Conservation (phyloP, 2,113 vertebrate species). For the Notothenia rossii region DNA sequence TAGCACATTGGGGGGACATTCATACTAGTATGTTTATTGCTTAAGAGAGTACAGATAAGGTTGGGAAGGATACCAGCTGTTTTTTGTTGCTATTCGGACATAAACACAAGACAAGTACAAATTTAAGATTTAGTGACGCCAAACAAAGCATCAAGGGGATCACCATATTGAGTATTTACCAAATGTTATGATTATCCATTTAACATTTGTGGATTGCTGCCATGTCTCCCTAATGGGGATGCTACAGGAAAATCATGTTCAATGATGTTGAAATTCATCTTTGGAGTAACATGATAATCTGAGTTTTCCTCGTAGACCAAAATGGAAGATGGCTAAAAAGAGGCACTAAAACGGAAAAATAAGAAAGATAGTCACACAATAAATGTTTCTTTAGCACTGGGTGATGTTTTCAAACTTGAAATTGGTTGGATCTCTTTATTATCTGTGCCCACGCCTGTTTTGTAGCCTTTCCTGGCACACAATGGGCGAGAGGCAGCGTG, state of each 20-base stretch:
- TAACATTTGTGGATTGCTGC: neutral
- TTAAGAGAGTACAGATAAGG: neutral
- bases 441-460: neutral
- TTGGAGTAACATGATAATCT: neutral
- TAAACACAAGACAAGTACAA: neutral
- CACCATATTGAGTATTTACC: neutral
- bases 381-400: no score
- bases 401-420: slow-evolving; percentile 1
- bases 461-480: neutral
- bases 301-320: neutral
- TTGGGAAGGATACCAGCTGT: no score
- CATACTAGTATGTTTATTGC: no score
- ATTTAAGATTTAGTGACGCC: no score
- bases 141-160: no score
- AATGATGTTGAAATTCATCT: neutral
- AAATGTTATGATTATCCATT: neutral
- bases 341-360: neutral
- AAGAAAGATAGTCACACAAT: no score
- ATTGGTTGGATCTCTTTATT: neutral
- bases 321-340: neutral
- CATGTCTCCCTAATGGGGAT: neutral
- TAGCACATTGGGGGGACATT: no score
- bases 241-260: neutral
- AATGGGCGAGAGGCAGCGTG: neutral
- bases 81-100: neutral